Evolutionary conservation across 2,113 vertebrate species (phyloP), one percentile per base, ranked within the genome.

Genomic region (Siniperca chuatsi): DNA sequence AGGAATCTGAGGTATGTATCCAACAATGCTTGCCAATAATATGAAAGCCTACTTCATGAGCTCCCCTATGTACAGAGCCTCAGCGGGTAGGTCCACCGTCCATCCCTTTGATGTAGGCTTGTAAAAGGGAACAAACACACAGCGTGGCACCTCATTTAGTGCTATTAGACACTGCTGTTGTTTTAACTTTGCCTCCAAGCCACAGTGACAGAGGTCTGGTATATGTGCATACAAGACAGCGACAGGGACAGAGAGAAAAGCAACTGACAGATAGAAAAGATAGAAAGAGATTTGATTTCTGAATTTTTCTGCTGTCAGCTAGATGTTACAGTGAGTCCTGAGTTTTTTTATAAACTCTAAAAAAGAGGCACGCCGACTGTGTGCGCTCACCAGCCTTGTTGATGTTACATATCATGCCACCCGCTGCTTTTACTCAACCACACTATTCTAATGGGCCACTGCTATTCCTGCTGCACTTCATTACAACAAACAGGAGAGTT

Each of bases 1-100:
- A 93, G 86, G 94, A 94, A 95, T 95, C 71, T 89, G 66, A 94
- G 91, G 91, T 94, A 96, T 95, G 93, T 87, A 76, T 88, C 91
- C 86, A 90, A 85, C 89, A 87, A 90, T 64, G 60, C 78, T 1
- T 68, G 85, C 86, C 91, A 93, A 85, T 92, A 90, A 91, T 88
- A 87, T 91, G 80, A 90, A 91, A 91, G 83, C 70, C 81, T 55
- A 79, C 83, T 87, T 82, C 77, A 69, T 82, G 84, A 82, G 70
- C 23, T 70, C 83, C 89, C 83, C 75, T 29, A 75, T 81, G 80
- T 62, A 84, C 62, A 0, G 76, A 81, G 84, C 81, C 87, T 83
- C 81, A 78, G 83, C 54, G 60, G 87, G 66, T 66, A 65, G 67
- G 79, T 62, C 50, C 37, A 62, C 78, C 83, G 66, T 91, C 85